Conservation (phyloP, 2,888 invertebrate species). For the Rhamphomyia laevipes region DNA sequence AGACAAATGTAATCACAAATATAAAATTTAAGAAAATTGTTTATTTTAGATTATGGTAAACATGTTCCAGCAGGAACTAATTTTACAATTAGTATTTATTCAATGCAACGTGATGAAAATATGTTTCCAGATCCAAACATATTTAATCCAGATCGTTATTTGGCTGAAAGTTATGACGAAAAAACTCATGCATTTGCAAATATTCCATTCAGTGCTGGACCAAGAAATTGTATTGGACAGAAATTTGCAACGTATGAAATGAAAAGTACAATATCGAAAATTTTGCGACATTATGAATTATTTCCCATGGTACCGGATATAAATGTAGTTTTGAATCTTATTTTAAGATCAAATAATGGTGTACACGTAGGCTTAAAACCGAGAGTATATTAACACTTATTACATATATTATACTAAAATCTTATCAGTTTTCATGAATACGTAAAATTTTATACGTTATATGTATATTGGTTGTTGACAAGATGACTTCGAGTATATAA, state of each 20-base stretch:
- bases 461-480: too few species aligned
- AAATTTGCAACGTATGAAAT: conserved; percentile 29
- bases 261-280: conserved; percentile 26
- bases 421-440: too few species aligned
- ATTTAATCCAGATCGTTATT: conserved; percentile 30
- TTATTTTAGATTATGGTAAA: conserved; percentile 19
- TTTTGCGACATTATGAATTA: conserved; percentile 26
- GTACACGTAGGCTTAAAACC: conserved; percentile 26
- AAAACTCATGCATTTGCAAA: conserved; percentile 20
- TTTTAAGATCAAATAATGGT: conserved; percentile 29
- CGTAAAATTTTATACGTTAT: too few species aligned
- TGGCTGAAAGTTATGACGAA: conserved; percentile 31
- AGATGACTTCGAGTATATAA: too few species aligned
- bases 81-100: conserved; percentile 27
- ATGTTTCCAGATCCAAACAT: conserved; percentile 24
- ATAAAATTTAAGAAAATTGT: background rate
- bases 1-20: conserved; percentile 29
- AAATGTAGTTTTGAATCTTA: conserved; percentile 27
- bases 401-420: too few species aligned
- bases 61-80: conserved; percentile 26
- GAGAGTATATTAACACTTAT: conserved; percentile 17
- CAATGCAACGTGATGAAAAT: conserved; percentile 24
- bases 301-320: conserved; percentile 26
- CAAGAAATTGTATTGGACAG: conserved; percentile 41
- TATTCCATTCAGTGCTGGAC: conserved; percentile 36